Conservation (phyloP, 2,888 invertebrate genomes). For the Plebejus argus region DNA sequence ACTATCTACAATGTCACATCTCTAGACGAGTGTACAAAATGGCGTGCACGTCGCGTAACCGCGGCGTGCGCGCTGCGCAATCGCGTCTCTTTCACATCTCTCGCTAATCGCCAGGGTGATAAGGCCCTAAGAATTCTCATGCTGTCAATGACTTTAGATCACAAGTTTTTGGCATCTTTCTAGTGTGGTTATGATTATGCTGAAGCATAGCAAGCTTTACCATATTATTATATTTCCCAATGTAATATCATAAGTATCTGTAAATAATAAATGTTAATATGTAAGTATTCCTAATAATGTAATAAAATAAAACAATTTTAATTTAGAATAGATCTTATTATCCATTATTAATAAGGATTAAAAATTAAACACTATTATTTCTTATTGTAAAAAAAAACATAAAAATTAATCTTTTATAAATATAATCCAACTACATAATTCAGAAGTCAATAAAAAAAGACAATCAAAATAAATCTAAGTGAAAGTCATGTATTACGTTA, state of each 20-base stretch:
- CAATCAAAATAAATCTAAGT: conserved; percentile 69
- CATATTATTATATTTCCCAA: background rate
- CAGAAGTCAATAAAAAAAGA: conserved; percentile 42
- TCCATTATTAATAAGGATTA: background rate
- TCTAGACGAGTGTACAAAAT: too few species aligned
- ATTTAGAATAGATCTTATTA: conserved; percentile 11
- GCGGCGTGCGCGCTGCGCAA: too few species aligned
- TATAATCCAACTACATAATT: conserved; percentile 36
- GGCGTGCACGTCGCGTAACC: too few species aligned
- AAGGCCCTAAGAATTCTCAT: too few species aligned
- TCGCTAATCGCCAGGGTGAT: too few species aligned
- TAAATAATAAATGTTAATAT: conserved; percentile 1
- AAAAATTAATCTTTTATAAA: conserved; percentile 39
- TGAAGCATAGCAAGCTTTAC: background rate
- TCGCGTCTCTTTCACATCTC: too few species aligned
- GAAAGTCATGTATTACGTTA: conserved; percentile 64
- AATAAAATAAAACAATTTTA: conserved; percentile 22
- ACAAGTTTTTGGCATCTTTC: too few species aligned
- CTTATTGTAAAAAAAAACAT: conserved; percentile 34
- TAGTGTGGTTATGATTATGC: too few species aligned
- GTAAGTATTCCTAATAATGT: background rate
- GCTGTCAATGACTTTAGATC: too few species aligned
- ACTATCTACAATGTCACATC: too few species aligned
- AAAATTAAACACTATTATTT: conserved; percentile 35
- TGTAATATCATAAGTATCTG: background rate